Conservation (phyloP, 2,888 invertebrate species). For the Orchesella flavescens region DNA sequence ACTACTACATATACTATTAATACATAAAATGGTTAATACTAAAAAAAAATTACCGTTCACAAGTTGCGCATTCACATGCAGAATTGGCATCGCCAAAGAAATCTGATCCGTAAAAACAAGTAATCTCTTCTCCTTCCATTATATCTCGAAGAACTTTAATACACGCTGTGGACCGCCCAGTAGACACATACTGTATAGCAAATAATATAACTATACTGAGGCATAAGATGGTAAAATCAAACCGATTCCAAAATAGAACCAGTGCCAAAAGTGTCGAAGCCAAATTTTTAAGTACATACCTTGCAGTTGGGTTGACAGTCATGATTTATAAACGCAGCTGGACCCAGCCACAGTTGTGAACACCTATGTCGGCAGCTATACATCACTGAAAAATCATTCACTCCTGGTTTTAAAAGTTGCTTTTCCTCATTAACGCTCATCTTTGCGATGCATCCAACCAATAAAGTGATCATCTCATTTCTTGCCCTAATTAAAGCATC, state of each 20-base stretch:
- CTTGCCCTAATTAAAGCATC: conserved; percentile 80
- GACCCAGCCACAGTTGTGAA: conserved; percentile 98
- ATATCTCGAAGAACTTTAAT: conserved; percentile 96
- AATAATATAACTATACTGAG: not conserved
- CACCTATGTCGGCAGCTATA: conserved; percentile 99
- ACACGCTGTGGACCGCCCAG: conserved; percentile 96
- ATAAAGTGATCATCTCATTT: conserved; percentile 94
- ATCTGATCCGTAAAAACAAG: conserved; percentile 98
- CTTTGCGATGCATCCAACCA: conserved; percentile 98
- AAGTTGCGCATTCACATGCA: conserved; percentile 98
- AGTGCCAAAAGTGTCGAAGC: too few relatives aligned
- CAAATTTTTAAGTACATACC: conserved; percentile 73
- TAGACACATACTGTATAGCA: conserved; percentile 87
- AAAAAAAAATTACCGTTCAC: conserved; percentile 85
- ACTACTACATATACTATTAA: not conserved
- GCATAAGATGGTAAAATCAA: not conserved
- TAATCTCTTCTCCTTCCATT: conserved; percentile 96
- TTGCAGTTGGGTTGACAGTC: conserved; percentile 98
- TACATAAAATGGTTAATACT: too few relatives aligned
- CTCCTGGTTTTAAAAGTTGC: conserved; percentile 90
- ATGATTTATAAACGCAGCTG: conserved; percentile 99
- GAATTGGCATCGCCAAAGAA: conserved; percentile 98
- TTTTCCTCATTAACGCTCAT: conserved; percentile 94
- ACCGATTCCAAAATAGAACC: too few relatives aligned
- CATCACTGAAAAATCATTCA: conserved; percentile 99